A percentile compares a stretch with the other conserved stretches of the same genome.
phyloP scores from a whole-genome alignment of 1,140 invertebrate genomes.

The Hylaeus anthracinus region DNA sequence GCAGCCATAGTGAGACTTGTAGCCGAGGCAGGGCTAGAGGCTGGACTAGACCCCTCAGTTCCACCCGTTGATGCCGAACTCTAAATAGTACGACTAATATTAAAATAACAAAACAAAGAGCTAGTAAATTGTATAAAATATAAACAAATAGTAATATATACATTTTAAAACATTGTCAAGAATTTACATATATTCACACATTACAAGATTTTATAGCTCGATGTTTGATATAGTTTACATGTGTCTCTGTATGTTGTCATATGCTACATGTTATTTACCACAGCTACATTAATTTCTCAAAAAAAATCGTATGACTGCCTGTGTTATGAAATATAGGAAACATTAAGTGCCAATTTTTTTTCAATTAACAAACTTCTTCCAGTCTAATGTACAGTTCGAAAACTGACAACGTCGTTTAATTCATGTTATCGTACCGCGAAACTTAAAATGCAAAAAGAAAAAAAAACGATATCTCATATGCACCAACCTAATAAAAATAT shows the following conservation, averaged over 20 bases:
- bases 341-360: not conserved
- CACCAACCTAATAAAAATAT: conserved; percentile 43
- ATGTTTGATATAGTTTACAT: not conserved
- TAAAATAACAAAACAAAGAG: conserved; percentile 19
- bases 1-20: conserved; percentile 81
- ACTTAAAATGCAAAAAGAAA: not conserved
- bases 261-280: not conserved
- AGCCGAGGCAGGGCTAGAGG: conserved; percentile 78
- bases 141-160: not conserved
- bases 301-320: too few species aligned
- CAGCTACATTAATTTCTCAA: too few species aligned
- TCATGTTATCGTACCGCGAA: not conserved
- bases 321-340: not conserved
- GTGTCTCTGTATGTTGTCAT: not conserved
- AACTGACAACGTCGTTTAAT: not conserved
- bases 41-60: conserved; percentile 80
- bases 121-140: not conserved
- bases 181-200: too few species aligned
- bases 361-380: not conserved
- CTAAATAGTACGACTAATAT: conserved; percentile 60
- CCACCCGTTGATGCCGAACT: conserved; percentile 79
- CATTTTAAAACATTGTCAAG: not conserved
- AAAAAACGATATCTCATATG: not conserved
- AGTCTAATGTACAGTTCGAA: not conserved
- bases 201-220: not conserved